A percentile compares a stretch with the other conserved stretches of the same genome.
Conservation (phyloP, 2,888 invertebrate genomes). For the Dicyrtomina minuta region DNA sequence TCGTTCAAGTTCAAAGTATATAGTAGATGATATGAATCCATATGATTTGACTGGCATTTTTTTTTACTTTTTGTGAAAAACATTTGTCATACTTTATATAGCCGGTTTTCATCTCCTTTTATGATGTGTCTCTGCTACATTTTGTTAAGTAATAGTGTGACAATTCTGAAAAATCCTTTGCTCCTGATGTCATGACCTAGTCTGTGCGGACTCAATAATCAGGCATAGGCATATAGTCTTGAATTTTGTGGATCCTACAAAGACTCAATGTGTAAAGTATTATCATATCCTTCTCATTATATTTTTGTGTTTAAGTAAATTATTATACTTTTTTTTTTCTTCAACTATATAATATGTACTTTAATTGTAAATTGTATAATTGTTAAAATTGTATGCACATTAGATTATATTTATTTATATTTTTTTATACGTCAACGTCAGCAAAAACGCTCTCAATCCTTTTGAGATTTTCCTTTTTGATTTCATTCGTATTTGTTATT, state of each 20-base stretch:
- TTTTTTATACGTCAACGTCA: too few relatives aligned
- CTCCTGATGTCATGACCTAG: neutral
- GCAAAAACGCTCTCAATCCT: too few relatives aligned
- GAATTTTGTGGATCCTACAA: slow-evolving; percentile 26
- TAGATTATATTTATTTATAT: too few relatives aligned
- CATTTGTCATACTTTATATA: neutral
- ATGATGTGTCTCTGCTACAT: neutral
- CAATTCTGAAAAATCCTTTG: too few relatives aligned
- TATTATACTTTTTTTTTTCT: too few relatives aligned
- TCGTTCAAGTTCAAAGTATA: too few relatives aligned
- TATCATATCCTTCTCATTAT: neutral
- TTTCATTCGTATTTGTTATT: neutral
- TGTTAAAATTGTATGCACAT: too few relatives aligned
- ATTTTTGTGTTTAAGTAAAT: too few relatives aligned
- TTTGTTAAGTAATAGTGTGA: too few relatives aligned
- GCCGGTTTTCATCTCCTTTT: neutral
- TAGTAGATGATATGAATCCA: too few relatives aligned
- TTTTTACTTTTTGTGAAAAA: neutral
- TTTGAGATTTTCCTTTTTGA: neutral
- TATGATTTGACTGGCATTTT: slow-evolving; percentile 8
- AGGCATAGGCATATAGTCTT: slow-evolving; percentile 39
- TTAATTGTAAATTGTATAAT: too few relatives aligned
- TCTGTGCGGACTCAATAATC: slow-evolving; percentile 39
- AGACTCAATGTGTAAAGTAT: slow-evolving; percentile 23
- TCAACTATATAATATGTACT: too few relatives aligned